A percentile compares a stretch with the other conserved stretches of the same genome.
These are phyloP conservation scores for Montipora efflorescens DNA, from an alignment of 64 coral and sea anemone species.

Conservation along the genomic window DNA sequence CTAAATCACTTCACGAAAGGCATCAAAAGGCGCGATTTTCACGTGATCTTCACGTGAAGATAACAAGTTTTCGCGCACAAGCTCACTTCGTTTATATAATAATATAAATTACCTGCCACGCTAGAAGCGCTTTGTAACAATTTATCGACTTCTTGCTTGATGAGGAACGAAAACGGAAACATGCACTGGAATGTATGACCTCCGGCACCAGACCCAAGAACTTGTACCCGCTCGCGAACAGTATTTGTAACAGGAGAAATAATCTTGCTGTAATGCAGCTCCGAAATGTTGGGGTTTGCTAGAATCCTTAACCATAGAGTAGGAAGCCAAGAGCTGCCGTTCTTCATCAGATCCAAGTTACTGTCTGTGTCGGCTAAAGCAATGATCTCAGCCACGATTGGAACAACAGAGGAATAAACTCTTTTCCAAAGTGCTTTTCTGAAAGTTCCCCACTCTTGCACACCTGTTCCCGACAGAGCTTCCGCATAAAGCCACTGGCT, in stretches of 20 bases:
- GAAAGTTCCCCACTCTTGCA: slow-evolving; percentile 84
- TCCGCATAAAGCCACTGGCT: slow-evolving; percentile 70
- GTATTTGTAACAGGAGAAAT: slow-evolving; percentile 43
- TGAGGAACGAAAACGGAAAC: slow-evolving; percentile 84
- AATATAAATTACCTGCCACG: slow-evolving; percentile 5
- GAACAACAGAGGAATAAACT: slow-evolving; percentile 72
- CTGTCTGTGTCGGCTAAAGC: slow-evolving; percentile 71
- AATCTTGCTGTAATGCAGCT: slow-evolving; percentile 54
- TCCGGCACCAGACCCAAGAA: slow-evolving; percentile 57
- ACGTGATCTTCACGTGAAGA: not conserved
- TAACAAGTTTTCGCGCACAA: not conserved
- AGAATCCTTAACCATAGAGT: slow-evolving; percentile 40
- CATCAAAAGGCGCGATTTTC: no score
- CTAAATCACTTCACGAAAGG: no score
- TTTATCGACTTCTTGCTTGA: slow-evolving; percentile 62
- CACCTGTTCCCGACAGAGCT: slow-evolving; percentile 56
- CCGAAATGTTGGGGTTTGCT: slow-evolving; percentile 17
- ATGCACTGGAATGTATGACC: slow-evolving; percentile 63
- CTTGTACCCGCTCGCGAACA: slow-evolving; percentile 55
- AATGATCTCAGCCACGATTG: slow-evolving; percentile 80
- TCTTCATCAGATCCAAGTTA: slow-evolving; percentile 67
- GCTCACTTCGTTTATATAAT: not conserved
- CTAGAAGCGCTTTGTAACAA: not conserved
- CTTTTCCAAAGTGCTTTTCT: slow-evolving; percentile 88
- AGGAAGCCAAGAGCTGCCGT: slow-evolving; percentile 56